These are phyloP conservation scores for Mythimna loreyi DNA, from an alignment of 2,888 invertebrate species.

Conservation along the genomic window DNA sequence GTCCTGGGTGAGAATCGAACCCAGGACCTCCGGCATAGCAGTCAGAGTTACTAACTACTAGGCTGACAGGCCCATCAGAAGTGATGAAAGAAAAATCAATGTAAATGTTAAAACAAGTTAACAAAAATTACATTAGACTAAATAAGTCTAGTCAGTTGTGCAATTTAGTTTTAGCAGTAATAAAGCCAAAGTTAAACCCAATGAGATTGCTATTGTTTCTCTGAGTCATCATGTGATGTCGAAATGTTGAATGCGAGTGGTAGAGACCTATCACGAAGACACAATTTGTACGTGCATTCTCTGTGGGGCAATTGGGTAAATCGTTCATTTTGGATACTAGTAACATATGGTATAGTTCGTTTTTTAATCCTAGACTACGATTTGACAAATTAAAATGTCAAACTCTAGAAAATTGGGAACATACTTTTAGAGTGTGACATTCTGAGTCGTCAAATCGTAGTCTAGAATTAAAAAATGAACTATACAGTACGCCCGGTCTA, in stretches of 20 bases:
- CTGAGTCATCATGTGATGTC: conserved; percentile 43
- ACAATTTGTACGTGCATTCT: conserved; percentile 13
- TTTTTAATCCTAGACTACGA: too few species aligned
- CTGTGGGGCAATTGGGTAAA: not conserved
- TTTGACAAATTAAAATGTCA: too few species aligned
- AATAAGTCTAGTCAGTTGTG: not conserved
- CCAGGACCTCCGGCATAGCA: too few species aligned
- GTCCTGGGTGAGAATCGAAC: too few species aligned
- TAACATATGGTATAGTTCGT: too few species aligned
- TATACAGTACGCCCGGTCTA: too few species aligned
- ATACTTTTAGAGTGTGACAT: too few species aligned
- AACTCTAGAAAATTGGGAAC: too few species aligned
- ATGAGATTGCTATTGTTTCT: conserved; percentile 22
- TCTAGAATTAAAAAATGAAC: too few species aligned
- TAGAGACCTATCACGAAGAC: conserved; percentile 40
- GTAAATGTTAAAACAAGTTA: not conserved
- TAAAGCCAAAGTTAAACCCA: conserved; percentile 19
- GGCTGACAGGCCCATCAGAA: too few species aligned
- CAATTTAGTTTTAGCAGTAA: not conserved
- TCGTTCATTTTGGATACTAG: not conserved
- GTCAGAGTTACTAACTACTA: too few species aligned
- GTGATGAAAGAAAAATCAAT: not conserved
- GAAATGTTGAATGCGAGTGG: conserved; percentile 23
- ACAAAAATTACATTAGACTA: not conserved
- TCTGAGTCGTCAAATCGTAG: too few species aligned